Percentiles rank a stretch among this genome's conserved stretches.
Evolutionary conservation across 2,797 vertebrate species (phyloP).

Genomic region (Danio tinwini): DNA sequence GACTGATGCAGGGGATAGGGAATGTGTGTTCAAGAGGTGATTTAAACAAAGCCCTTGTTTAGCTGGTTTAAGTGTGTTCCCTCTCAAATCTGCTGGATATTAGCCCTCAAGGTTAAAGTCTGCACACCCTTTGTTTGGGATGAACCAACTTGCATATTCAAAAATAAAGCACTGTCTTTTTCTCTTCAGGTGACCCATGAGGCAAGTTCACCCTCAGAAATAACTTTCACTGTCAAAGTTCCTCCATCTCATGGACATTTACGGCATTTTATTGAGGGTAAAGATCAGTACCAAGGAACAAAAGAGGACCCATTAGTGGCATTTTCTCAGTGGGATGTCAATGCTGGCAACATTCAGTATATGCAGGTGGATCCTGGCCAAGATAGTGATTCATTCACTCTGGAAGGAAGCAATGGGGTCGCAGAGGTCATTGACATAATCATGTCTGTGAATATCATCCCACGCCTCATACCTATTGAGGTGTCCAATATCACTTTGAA

Average conservation of each 20-base stretch:
- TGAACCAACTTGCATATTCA: not conserved
- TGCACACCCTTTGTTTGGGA: too few relatives aligned
- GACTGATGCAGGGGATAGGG: too few relatives aligned
- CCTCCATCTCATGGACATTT: constrained; percentile 83
- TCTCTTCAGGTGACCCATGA: constrained; percentile 84
- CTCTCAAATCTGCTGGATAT: too few relatives aligned
- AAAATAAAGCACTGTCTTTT: constrained; percentile 26
- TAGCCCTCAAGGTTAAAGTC: too few relatives aligned
- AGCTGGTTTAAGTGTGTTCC: too few relatives aligned
- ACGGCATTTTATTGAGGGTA: constrained; percentile 72
- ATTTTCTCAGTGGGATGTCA: constrained; percentile 86
- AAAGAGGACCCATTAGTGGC: constrained; percentile 74
- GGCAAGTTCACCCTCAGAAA: constrained; percentile 85
- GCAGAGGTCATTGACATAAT: constrained; percentile 76
- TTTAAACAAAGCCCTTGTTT: too few relatives aligned
- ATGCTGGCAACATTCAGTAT: constrained; percentile 85
- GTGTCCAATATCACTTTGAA: constrained; percentile 85
- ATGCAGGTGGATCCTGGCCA: constrained; percentile 78
- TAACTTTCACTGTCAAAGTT: constrained; percentile 80
- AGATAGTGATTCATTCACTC: constrained; percentile 77
- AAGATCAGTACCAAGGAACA: constrained; percentile 72
- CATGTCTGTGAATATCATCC: constrained; percentile 84
- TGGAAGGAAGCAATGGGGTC: constrained; percentile 84
- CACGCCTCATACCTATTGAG: constrained; percentile 82
- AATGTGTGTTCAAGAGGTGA: too few relatives aligned